Conservation (phyloP, 2,888 invertebrate species). For the Dolichomitus sp. region DNA sequence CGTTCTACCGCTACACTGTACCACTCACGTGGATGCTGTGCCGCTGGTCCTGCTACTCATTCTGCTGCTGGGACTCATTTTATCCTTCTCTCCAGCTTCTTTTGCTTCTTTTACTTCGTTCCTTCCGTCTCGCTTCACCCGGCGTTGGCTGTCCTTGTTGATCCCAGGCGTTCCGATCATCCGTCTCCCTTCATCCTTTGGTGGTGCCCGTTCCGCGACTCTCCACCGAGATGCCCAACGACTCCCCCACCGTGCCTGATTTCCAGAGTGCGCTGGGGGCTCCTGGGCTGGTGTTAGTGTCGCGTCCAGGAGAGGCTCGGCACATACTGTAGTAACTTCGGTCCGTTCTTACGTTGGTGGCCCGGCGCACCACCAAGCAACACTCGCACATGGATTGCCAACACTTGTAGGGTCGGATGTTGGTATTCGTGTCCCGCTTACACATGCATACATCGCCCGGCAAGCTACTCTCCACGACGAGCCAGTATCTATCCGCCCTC, state of each 20-base stretch:
- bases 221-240: constrained; percentile 70
- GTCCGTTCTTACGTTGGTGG: constrained; percentile 80
- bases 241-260: constrained; percentile 80
- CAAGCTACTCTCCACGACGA: constrained; percentile 57
- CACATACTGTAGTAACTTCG: constrained; percentile 68
- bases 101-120: constrained; percentile 66
- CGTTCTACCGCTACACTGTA: constrained; percentile 11
- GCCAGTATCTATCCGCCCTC: constrained; percentile 80
- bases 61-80: constrained; percentile 44
- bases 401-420: background rate
- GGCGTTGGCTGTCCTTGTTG: constrained; percentile 49
- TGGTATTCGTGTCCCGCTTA: constrained; percentile 19
- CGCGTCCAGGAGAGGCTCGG: constrained; percentile 55
- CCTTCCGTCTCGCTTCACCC: constrained; percentile 64
- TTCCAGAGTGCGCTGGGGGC: constrained; percentile 23
- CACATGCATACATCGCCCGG: constrained; percentile 48
- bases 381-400: constrained; percentile 48
- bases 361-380: constrained; percentile 78
- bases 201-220: constrained; percentile 54
- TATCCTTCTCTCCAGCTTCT: constrained; percentile 49
- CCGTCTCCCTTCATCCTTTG: constrained; percentile 63
- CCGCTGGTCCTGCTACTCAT: constrained; percentile 31
- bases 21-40: constrained; percentile 26
- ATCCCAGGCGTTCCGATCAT: constrained; percentile 65
- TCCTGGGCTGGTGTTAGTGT: constrained; percentile 38